Evolutionary conservation across 2,888 invertebrate species (phyloP), one percentile per base, ranked within the genome.

Genomic region (Agonopterix arenella): DNA sequence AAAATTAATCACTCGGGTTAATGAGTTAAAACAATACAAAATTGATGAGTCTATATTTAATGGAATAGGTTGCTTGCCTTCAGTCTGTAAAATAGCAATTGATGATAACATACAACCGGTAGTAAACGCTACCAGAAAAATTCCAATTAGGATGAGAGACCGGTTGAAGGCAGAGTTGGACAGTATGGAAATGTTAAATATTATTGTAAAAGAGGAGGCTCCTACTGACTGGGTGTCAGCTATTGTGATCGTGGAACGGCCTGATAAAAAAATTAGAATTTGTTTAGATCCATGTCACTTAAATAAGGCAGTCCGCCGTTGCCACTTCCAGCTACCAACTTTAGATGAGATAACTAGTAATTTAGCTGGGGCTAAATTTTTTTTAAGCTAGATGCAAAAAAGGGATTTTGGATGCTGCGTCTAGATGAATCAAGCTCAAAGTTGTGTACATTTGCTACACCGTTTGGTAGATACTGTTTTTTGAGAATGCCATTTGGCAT

Each of bases 281-380:
- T 53, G 51, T 43, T 41, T 56, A 1, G 54, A 56, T 43, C 54
- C 54, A 8, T 38, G 36, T 3, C 40, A 51, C 28, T 41, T 57
- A 8, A 57, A 54, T 37, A 4, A 13, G 2, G 48, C 48, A n/a
- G 49, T 53, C 0, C 42, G 37, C 4, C 52, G 55, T 8, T 45
- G 51, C 11, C 52, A 55, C 13, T 57, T 54, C 46, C 55, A 51
- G 13, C 36, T 55, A 8, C 55, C 55, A 0, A 53, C 54, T 2
- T 13, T 57, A 8, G 47, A 47, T 5, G 47, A 47, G n/a, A 46
- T 46, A 37, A 8, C 40, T 51, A 57, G 47, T 8, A 48, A 57
- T n/a, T 13, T 57, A 2, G 8, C 46, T 2, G 54, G 57, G 1
- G 54, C 52, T 28, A 45, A 45, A 28, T 48, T 18, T 51, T 56